Base-by-base conservation (phyloP, 2,113 vertebrate genomes). In the Illadopsis cleaveri region DNA sequence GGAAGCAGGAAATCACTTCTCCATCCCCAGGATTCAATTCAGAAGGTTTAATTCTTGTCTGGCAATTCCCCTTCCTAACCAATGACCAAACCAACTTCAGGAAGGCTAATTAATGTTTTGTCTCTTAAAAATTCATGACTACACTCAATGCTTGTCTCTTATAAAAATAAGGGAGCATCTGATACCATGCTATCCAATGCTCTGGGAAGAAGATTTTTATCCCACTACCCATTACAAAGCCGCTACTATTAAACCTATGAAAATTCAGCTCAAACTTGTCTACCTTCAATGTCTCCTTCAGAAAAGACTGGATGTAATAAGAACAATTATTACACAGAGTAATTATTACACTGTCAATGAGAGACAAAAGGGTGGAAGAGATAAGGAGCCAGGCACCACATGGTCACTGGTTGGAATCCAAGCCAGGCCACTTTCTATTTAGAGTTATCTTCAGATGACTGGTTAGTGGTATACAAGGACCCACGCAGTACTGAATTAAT, bases 1-100 rank as follows among this genome's bases (percentile, higher is more conserved):
- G 37, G 73, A 95, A 94, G 76, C 89, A 91, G 65, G 54, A 95
- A 96, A 93, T 93, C 86, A 76, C 79, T 93, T 66, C 76, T 80
- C 70, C 60, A 69, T 77, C 64, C 87, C 60, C 68, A 95, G 70
- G 72, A 96, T 92, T 95, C 66, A 82, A 51, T 82, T 85, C 90
- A 88, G 86, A 84, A 92, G 31, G 45, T 75, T 95, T 93, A 71
- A 92, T 92, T 93, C 57, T 94, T 86, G 80, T 69, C 92, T 87
- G 69, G 89, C 66, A 93, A 69, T 93, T 92, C 91, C 88, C 48
- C 57, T 65, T 92, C 64, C 69, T 87, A 80, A 73, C 51, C 58
- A 86, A 44, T 37, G 62, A 91, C 72, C 92, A 86, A 85, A 88
- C 81, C 57, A 86, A 37, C 60, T 71, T 94, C 76, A 89, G 38